Evolutionary conservation across 92 coral and sea anemone species (phyloP).

Genomic region (Meandrina meandrites): DNA sequence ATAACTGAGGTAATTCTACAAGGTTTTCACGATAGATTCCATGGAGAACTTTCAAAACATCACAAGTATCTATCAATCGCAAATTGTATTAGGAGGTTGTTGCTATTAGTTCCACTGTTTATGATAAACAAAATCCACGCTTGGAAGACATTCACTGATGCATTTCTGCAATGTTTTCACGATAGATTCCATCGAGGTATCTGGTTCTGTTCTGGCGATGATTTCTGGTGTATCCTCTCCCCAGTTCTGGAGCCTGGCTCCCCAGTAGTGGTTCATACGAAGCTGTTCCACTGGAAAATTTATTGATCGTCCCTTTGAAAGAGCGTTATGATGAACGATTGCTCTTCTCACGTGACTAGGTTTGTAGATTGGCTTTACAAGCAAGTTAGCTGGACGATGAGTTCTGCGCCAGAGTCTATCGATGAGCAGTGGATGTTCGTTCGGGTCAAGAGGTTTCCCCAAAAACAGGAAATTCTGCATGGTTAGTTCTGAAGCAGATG

Average conservation of each 20-base stretch:
- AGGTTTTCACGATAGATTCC: neutral
- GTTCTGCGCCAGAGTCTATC: constrained; percentile 68
- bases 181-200: constrained; percentile 53
- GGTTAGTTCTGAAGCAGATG: constrained; percentile 51
- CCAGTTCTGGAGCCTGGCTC: constrained; percentile 75
- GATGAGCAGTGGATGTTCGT: constrained; percentile 52
- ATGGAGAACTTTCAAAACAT: neutral
- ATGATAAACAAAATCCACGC: constrained; percentile 9
- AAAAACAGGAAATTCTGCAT: constrained; percentile 68
- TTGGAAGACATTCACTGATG: constrained; percentile 7
- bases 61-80: too few relatives aligned
- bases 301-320: constrained; percentile 12
- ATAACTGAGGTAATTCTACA: neutral
- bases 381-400: constrained; percentile 48
- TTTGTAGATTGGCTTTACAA: constrained; percentile 63
- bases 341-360: constrained; percentile 33
- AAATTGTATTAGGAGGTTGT: too few relatives aligned
- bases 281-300: constrained; percentile 33
- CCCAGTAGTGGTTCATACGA: constrained; percentile 82
- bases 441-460: constrained; percentile 64
- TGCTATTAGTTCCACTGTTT: constrained; percentile 18
- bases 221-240: constrained; percentile 74
- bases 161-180: constrained; percentile 46
- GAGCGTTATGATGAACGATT: constrained; percentile 53
- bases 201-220: constrained; percentile 46